Evolutionary conservation across 37 sponge, comb jelly and placozoan genomes (phyloP).

Genomic region (Lycopodina hypogea): DNA sequence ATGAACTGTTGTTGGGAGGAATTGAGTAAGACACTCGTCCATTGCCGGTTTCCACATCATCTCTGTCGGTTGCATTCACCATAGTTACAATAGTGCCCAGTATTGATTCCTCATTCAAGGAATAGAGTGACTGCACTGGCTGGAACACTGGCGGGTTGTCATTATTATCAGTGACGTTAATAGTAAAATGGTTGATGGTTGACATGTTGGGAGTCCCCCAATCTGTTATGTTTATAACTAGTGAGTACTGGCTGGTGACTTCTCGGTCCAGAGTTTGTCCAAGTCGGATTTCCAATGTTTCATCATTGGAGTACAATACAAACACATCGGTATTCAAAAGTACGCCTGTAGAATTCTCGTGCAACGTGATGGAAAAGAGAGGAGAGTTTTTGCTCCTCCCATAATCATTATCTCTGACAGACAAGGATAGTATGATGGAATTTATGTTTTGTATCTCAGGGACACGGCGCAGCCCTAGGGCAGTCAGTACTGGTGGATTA

Average conservation of each 20-base stretch:
- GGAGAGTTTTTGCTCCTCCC: conserved; percentile 13
- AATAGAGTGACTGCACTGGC: not conserved
- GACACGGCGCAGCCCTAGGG: not conserved
- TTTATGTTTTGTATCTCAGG: conserved; percentile 1
- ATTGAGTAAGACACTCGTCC: conserved; percentile 28
- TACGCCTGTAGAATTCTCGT: conserved; percentile 15
- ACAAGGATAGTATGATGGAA: conserved; percentile 3
- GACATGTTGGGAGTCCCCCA: conserved; percentile 26
- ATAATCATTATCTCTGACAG: conserved; percentile 40
- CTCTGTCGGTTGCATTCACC: conserved; percentile 33
- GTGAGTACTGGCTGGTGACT: conserved; percentile 9
- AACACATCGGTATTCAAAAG: conserved; percentile 12
- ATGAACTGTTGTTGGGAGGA: not conserved
- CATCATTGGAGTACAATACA: not conserved
- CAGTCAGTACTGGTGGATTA: conserved; percentile 42
- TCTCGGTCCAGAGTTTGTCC: conserved; percentile 42
- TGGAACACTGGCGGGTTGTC: conserved; percentile 69
- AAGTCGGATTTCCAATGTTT: not conserved
- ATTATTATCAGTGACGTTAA: conserved; percentile 38
- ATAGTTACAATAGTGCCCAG: not conserved
- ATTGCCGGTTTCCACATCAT: conserved; percentile 18
- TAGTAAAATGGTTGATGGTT: not conserved
- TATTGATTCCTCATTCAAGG: not conserved
- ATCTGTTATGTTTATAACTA: conserved; percentile 43
- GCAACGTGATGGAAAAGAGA: not conserved